A percentile compares a stretch with the other conserved stretches of the same genome.
These are phyloP conservation scores for Tetrao urogallus DNA, from an alignment of 2,113 vertebrate species.

Conservation along the genomic window DNA sequence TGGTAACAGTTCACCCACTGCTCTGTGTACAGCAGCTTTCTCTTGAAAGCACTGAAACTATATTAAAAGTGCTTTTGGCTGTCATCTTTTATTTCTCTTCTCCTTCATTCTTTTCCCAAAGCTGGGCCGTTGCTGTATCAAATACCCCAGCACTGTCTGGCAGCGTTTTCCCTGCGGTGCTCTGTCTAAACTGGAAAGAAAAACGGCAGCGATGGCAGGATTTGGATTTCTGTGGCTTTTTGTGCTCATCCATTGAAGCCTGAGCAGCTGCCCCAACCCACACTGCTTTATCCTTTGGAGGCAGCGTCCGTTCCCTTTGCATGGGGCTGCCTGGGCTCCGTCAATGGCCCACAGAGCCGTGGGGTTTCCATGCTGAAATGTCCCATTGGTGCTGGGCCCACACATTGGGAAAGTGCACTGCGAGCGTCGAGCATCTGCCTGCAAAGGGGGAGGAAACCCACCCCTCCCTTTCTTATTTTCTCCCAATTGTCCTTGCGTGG, in stretches of 20 bases:
- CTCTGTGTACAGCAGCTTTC: conserved; percentile 55
- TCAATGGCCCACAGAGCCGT: background rate
- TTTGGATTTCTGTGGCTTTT: conserved; percentile 41
- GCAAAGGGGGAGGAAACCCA: conserved; percentile 42
- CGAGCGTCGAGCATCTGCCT: conserved; percentile 56
- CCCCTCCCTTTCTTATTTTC: conserved; percentile 56
- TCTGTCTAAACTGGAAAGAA: conserved; percentile 52
- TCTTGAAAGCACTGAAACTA: conserved; percentile 64
- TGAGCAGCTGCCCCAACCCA: conserved; percentile 56
- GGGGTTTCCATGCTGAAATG: background rate
- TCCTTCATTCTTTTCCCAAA: conserved; percentile 57
- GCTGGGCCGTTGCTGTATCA: conserved; percentile 45
- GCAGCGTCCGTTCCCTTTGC: accelerated
- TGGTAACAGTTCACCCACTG: conserved; percentile 55
- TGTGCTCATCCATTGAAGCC: conserved; percentile 10
- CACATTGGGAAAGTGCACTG: conserved; percentile 47
- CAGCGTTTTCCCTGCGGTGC: conserved; percentile 55
- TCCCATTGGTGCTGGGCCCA: background rate
- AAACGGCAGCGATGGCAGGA: conserved; percentile 52
- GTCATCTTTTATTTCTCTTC: conserved; percentile 65
- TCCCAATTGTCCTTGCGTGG: conserved; percentile 35
- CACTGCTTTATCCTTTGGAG: background rate
- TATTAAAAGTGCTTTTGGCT: conserved; percentile 67
- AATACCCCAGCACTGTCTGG: conserved; percentile 58
- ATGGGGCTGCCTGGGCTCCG: background rate